phyloP scores from a whole-genome alignment of 2,797 vertebrate genomes.

The Smutsia gigantea region DNA sequence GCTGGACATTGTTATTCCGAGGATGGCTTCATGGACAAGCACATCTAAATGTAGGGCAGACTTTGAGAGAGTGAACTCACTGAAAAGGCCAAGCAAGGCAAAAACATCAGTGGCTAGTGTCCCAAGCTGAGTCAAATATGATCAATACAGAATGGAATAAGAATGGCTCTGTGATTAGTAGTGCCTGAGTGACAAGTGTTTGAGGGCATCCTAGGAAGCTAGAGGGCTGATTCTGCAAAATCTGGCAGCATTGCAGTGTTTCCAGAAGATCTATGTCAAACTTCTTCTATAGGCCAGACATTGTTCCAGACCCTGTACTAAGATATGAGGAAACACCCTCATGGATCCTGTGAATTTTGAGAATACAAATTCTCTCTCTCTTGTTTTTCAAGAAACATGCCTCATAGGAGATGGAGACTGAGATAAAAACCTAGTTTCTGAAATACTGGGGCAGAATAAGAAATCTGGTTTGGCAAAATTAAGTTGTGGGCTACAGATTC shows the following conservation, averaged over 20 bases:
- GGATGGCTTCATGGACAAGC: neutral
- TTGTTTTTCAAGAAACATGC: neutral
- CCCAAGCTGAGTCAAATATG: neutral
- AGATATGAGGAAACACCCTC: neutral
- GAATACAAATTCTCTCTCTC: neutral
- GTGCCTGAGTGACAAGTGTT: neutral
- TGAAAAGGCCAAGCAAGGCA: neutral
- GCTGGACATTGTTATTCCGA: neutral
- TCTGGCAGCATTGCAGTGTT: neutral
- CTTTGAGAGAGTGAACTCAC: neutral
- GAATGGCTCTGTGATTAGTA: neutral
- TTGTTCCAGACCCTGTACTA: neutral
- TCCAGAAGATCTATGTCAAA: neutral
- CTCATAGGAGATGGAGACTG: neutral
- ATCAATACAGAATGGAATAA: neutral
- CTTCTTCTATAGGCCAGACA: neutral
- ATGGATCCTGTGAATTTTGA: neutral
- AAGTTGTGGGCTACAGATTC: neutral
- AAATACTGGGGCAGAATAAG: neutral
- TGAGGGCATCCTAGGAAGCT: neutral
- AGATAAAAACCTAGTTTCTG: neutral
- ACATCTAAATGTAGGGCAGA: neutral
- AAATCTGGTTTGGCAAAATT: neutral
- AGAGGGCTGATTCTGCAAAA: neutral
- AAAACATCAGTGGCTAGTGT: neutral